Percentiles rank a stretch among this genome's conserved stretches.
phyloP scores from a whole-genome alignment of 1,140 invertebrate genomes.

The Drosophila fuyamai region DNA sequence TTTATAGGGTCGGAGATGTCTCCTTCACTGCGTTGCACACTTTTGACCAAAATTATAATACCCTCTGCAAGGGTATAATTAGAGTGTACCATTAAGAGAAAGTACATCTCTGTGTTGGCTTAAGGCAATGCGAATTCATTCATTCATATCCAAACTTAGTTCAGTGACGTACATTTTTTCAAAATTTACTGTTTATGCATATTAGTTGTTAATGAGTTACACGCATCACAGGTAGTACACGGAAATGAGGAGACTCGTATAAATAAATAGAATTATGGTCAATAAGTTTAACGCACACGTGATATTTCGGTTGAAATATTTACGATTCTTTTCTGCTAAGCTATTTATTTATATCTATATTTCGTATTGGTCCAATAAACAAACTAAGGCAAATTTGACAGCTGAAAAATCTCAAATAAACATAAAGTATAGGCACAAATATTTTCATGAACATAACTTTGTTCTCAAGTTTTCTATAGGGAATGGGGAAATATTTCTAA shows the following conservation, averaged over 20 bases:
- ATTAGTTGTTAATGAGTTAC: slow-evolving; percentile 64
- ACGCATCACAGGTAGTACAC: slow-evolving; percentile 56
- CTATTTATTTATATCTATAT: slow-evolving; percentile 42
- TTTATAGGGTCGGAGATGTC: too few species aligned
- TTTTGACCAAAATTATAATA: too few species aligned
- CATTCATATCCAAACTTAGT: slow-evolving; percentile 19
- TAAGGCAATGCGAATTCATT: slow-evolving; percentile 5
- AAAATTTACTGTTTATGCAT: slow-evolving; percentile 46
- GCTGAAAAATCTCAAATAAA: slow-evolving; percentile 22
- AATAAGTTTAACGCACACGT: slow-evolving; percentile 60
- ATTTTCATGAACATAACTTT: slow-evolving; percentile 35
- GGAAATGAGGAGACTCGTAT: slow-evolving; percentile 43
- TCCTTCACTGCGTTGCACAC: too few species aligned
- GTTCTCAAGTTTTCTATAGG: slow-evolving; percentile 10
- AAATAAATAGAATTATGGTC: slow-evolving; percentile 70
- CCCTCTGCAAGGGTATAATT: too few species aligned
- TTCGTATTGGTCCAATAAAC: slow-evolving; percentile 3
- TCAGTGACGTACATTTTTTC: slow-evolving; percentile 30
- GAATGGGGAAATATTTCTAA: slow-evolving; percentile 20
- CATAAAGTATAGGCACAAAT: slow-evolving; percentile 12
- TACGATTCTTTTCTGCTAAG: slow-evolving; percentile 39
- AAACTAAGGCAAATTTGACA: slow-evolving; percentile 28
- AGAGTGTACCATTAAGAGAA: slow-evolving; percentile 1
- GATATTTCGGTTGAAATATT: slow-evolving; percentile 62
- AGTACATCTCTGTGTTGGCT: background rate